Conservation (phyloP, 2,888 invertebrate genomes). For the Eustalomyia histrio region DNA sequence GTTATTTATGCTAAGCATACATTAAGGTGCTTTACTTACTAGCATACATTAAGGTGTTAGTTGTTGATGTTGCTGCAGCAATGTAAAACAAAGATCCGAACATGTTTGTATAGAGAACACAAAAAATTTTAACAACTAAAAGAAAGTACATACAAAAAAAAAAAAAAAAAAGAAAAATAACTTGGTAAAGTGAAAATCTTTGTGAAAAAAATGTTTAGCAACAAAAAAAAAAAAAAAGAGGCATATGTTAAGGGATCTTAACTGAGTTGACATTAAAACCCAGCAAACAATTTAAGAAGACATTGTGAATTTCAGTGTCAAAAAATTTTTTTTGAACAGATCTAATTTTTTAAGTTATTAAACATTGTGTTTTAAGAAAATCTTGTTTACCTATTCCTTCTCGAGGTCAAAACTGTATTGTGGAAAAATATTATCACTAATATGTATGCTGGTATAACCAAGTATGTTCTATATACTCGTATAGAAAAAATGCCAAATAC, state of each 20-base stretch:
- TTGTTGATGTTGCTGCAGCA: neutral
- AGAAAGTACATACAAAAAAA: too few species aligned
- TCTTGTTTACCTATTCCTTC: too few species aligned
- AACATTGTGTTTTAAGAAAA: too few species aligned
- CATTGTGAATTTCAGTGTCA: too few species aligned
- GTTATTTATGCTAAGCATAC: conserved; percentile 42
- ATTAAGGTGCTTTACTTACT: neutral
- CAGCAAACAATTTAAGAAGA: neutral
- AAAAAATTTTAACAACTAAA: neutral
- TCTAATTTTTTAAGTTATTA: too few species aligned
- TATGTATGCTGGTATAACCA: neutral
- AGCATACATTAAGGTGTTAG: conserved; percentile 48
- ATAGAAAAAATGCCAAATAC: conserved; percentile 35
- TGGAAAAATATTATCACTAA: too few species aligned
- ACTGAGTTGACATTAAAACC: neutral
- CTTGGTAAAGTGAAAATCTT: neutral
- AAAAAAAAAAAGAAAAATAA: too few species aligned
- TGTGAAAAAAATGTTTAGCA: neutral
- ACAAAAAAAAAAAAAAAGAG: neutral
- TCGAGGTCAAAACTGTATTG: too few species aligned
- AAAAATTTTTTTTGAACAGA: too few species aligned
- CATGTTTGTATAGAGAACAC: neutral
- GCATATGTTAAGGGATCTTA: conserved; percentile 31
- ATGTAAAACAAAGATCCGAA: neutral
- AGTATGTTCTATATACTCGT: neutral